These are phyloP conservation scores for Acanthoscelides obtectus DNA, from an alignment of 2,888 invertebrate species.

Conservation along the genomic window DNA sequence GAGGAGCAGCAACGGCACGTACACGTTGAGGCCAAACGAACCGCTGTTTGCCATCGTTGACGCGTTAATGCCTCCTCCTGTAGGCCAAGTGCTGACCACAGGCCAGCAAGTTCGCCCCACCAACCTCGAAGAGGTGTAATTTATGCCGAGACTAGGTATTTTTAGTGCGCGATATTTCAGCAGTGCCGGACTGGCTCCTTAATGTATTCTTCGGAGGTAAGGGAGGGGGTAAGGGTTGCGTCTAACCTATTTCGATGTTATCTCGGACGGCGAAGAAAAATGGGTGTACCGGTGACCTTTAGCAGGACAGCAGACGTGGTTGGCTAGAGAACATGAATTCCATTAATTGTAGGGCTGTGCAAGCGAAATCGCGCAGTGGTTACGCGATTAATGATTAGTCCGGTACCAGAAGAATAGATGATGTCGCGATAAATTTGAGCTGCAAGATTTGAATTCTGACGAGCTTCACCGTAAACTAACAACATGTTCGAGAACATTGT, in stretches of 20 bases:
- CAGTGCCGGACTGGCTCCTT: neutral
- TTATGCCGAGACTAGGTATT: neutral
- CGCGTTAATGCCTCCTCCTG: neutral
- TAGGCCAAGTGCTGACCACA: neutral
- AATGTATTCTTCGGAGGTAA: neutral
- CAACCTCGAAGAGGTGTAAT: neutral
- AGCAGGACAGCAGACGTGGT: neutral
- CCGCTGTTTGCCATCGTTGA: neutral
- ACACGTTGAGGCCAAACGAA: neutral
- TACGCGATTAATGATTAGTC: too few species aligned
- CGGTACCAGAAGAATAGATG: too few species aligned
- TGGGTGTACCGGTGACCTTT: neutral
- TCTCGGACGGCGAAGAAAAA: neutral
- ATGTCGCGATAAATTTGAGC: too few species aligned
- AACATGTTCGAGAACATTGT: too few species aligned
- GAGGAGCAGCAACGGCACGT: slow-evolving; percentile 51
- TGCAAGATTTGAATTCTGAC: too few species aligned
- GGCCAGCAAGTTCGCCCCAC: neutral
- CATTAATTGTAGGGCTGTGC: neutral
- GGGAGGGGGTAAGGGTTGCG: neutral
- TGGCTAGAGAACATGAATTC: neutral
- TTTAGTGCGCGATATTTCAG: neutral
- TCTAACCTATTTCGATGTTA: neutral
- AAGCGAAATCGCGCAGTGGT: neutral
- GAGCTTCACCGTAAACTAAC: too few species aligned